A percentile compares a stretch with the other conserved stretches of the same genome.
These are phyloP conservation scores for Phortica okadai DNA, from an alignment of 2,888 invertebrate genomes.

Conservation along the genomic window DNA sequence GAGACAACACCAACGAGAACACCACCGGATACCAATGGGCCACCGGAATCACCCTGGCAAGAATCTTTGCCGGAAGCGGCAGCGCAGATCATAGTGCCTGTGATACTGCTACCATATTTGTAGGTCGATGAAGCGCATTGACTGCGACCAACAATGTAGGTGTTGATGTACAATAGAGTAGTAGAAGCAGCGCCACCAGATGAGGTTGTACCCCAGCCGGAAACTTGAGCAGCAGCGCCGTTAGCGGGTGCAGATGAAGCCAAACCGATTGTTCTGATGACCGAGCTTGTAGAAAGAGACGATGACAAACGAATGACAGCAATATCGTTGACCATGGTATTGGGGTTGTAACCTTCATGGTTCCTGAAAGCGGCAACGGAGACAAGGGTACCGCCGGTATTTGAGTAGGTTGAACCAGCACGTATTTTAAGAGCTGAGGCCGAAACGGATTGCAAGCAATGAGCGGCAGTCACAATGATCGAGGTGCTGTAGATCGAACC, in stretches of 20 bases:
- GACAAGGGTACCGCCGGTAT: slow-evolving; percentile 71
- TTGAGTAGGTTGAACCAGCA: slow-evolving; percentile 67
- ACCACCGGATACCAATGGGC: slow-evolving; percentile 62
- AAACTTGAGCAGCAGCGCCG: slow-evolving; percentile 49
- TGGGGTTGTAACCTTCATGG: slow-evolving; percentile 77
- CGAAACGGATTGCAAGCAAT: slow-evolving; percentile 76
- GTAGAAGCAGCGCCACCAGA: slow-evolving; percentile 57
- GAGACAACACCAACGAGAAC: slow-evolving; percentile 68
- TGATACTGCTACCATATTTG: slow-evolving; percentile 56
- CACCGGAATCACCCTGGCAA: slow-evolving; percentile 72
- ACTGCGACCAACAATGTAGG: slow-evolving; percentile 70
- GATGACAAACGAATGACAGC: slow-evolving; percentile 78
- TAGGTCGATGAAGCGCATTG: slow-evolving; percentile 77
- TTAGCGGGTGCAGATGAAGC: slow-evolving; percentile 57
- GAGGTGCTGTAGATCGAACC: slow-evolving; percentile 78
- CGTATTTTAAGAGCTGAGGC: slow-evolving; percentile 42
- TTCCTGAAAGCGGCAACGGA: slow-evolving; percentile 41
- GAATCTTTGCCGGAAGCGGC: slow-evolving; percentile 58
- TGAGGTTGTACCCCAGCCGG: slow-evolving; percentile 58
- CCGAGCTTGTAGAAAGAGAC: slow-evolving; percentile 74
- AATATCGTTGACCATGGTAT: slow-evolving; percentile 78
- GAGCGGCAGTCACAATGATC: slow-evolving; percentile 80
- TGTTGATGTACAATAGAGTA: slow-evolving; percentile 77
- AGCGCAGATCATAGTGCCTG: slow-evolving; percentile 65
- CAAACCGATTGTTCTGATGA: slow-evolving; percentile 75